Evolutionary conservation across 2,113 vertebrate species (phyloP).

Genomic region (Paratilapia polleni): DNA sequence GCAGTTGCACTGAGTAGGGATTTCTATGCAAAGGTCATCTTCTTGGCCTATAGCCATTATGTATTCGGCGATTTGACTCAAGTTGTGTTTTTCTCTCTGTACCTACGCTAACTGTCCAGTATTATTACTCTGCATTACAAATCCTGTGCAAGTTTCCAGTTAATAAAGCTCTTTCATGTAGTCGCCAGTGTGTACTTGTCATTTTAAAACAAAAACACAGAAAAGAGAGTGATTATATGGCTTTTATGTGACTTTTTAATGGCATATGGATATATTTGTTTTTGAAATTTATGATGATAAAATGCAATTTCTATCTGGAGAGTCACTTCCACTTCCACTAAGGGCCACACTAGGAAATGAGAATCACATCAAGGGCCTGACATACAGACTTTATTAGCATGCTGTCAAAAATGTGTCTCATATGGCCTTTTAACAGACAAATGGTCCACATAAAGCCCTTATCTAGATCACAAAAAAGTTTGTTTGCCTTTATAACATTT

Average conservation of each 20-base stretch:
- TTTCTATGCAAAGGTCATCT: constrained; percentile 70
- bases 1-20: constrained; percentile 30
- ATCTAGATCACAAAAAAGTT: too few relatives aligned
- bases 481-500: too few relatives aligned
- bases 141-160: constrained; percentile 60
- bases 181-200: not conserved
- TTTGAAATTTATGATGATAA: not conserved
- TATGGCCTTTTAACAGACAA: too few relatives aligned
- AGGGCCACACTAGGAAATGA: too few relatives aligned
- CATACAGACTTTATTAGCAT: too few relatives aligned
- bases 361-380: too few relatives aligned
- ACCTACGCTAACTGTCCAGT: constrained; percentile 60
- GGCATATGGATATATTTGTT: too few relatives aligned
- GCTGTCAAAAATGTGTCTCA: too few relatives aligned
- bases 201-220: not conserved
- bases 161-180: constrained; percentile 70
- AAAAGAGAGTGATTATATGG: not conserved
- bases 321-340: too few relatives aligned
- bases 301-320: too few relatives aligned
- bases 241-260: not conserved
- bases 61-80: constrained; percentile 14
- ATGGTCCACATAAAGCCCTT: too few relatives aligned
- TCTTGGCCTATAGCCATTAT: constrained; percentile 35
- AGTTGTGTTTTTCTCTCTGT: constrained; percentile 45
- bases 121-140: constrained; percentile 65